Percentiles rank a stretch among this genome's conserved stretches.
These are phyloP conservation scores for Cantharis flavilabris DNA, from an alignment of 2,888 invertebrate species.

Conservation along the genomic window DNA sequence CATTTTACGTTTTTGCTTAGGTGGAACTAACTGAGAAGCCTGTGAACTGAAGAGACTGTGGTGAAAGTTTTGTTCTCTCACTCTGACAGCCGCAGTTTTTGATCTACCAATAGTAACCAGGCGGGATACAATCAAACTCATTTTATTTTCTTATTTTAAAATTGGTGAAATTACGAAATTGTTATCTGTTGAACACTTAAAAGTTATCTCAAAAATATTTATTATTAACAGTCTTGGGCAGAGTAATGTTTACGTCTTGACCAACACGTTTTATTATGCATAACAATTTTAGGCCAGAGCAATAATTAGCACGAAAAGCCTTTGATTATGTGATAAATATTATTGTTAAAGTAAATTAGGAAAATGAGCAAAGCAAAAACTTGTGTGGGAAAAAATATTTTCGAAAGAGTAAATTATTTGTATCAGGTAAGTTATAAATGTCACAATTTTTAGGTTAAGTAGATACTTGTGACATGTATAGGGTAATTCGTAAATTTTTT, in stretches of 20 bases:
- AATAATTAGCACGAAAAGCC: background rate
- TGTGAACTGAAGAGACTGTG: slow-evolving; percentile 21
- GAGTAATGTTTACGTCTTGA: background rate
- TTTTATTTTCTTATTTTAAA: background rate
- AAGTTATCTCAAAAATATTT: background rate
- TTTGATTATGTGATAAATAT: background rate
- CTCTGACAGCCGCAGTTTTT: background rate
- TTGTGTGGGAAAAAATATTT: slow-evolving; percentile 68
- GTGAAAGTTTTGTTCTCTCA: slow-evolving; percentile 24
- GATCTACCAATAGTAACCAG: background rate
- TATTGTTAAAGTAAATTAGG: background rate
- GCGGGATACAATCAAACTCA: background rate
- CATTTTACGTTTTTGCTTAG: background rate
- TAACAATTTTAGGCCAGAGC: background rate
- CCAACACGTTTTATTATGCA: background rate
- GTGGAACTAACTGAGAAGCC: slow-evolving; percentile 18
- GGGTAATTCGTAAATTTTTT: background rate
- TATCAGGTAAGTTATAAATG: slow-evolving; percentile 61
- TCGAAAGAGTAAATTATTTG: slow-evolving; percentile 71
- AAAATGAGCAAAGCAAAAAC: slow-evolving; percentile 53
- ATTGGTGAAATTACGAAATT: background rate
- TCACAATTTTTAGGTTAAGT: background rate
- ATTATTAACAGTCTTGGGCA: background rate
- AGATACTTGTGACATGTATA: background rate
- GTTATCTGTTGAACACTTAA: background rate